phyloP scores from a whole-genome alignment of 1,140 invertebrate genomes.

The Nautilus pompilius region DNA sequence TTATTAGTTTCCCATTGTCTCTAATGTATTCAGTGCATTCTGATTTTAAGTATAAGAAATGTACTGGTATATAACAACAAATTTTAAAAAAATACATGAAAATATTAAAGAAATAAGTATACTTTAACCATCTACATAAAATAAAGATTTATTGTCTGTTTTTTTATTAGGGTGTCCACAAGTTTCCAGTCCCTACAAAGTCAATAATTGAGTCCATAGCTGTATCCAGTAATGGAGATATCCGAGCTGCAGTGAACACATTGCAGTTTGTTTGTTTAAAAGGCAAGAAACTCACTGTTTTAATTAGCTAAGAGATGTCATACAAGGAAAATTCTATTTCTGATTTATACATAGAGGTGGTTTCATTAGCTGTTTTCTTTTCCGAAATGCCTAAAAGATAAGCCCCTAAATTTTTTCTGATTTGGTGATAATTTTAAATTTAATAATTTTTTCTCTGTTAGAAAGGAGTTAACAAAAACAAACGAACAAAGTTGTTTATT shows the following conservation, averaged over 20 bases:
- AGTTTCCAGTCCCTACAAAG: slow-evolving; percentile 30
- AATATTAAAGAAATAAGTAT: too few species aligned
- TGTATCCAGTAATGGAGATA: slow-evolving; percentile 48
- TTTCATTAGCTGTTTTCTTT: too few species aligned
- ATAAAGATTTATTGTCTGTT: not conserved
- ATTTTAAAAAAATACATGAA: too few species aligned
- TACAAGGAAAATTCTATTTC: not conserved
- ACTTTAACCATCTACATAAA: too few species aligned
- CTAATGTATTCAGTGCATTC: too few species aligned
- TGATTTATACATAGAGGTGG: not conserved
- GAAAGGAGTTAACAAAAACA: not conserved
- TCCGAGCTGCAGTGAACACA: slow-evolving; percentile 51
- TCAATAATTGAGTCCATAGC: slow-evolving; percentile 44
- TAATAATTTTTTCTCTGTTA: not conserved
- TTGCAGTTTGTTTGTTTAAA: slow-evolving; percentile 52
- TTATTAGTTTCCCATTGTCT: too few species aligned
- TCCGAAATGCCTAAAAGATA: slow-evolving; percentile 7
- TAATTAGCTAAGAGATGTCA: not conserved
- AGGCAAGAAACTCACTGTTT: slow-evolving; percentile 20
- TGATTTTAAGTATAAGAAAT: too few species aligned
- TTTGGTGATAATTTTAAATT: not conserved
- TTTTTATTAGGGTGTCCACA: slow-evolving; percentile 24
- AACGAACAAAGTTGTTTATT: too few species aligned
- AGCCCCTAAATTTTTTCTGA: not conserved
- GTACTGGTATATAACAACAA: too few species aligned